Base-by-base conservation (phyloP, 2,113 vertebrate genomes). In the Pteropus alecto region DNA sequence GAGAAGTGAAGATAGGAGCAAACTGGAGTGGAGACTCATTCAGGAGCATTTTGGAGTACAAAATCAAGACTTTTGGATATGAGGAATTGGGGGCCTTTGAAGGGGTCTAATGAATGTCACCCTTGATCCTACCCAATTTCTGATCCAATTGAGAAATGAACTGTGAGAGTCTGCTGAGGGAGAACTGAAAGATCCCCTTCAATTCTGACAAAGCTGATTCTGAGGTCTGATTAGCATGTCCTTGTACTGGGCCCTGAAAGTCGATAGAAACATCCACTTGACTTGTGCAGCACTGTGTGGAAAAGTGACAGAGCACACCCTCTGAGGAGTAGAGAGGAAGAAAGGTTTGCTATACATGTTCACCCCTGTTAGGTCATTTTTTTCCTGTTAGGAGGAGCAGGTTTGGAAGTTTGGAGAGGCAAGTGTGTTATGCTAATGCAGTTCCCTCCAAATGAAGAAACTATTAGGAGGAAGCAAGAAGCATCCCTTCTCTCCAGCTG, bases 331-430 rank as follows among this genome's bases (percentile, higher is more conserved):
- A 35, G 18, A 26, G 13, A 43, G 7, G 56, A 46, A 21, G 22
- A 28, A 16, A 8, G 3, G 26, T 24, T 61, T 6, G 9, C 43
- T 78, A 14, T 6, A 41, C 24, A 0, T 2, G 2, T 12, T 21
- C 18, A 12, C 48, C 30, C 16, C 24, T 7, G 0, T 3, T 41
- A 30, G 30, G 60, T 38, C n/a, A 18, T n/a, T 78, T 26, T 78
- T 26, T 78, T 92, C 46, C 61, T 3, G 6, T 1, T 14, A 16
- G 38, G 70, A 91, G 61, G 51, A 63, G 51, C 10, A 68, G 28
- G 7, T 46, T 10, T 35, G 35, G 38, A 65, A 68, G 35, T 46
- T 30, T 33, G 26, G 28, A 33, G 14, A 48, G 41, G 24, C 33
- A 51, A 24, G 13, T 5, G 26, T 43, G 38, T 48, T n/a, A 41